Base-by-base conservation (phyloP, 1,140 invertebrate genomes). In the Conopomorpha cramerella region DNA sequence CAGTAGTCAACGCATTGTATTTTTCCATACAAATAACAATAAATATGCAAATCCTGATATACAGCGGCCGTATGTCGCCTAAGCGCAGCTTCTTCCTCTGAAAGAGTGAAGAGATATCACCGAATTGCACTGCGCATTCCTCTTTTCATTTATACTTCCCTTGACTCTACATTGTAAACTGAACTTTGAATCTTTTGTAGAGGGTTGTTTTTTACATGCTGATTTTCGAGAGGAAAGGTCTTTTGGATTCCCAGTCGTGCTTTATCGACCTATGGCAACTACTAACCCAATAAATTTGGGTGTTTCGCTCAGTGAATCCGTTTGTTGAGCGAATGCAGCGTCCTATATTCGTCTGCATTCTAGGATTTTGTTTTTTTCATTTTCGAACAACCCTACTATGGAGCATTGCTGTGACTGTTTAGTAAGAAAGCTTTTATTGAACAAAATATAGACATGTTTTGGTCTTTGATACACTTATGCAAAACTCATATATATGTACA, bases 201-300 rank as follows among this genome's bases (percentile, higher is more conserved):
- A n/a, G n/a, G n/a, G n/a, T n/a, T n/a, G n/a, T n/a, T n/a, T n/a
- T n/a, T n/a, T n/a, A n/a, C n/a, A n/a, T n/a, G 39, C 40, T 38
- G 32, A 61, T 55, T 51, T 52, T n/a, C n/a, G 41, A 43, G 41
- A 55, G 65, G 55, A 59, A 70, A 61, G 57, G 36, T 63, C 36
- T 72, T 74, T 45, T 58, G 49, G 42, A 15, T 14, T 41, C 42
- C 55, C 45, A 45, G 48, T 47, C 33, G 39, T 64, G 58, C 71
- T 76, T 72, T 76, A 76, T 76, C 71, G 71, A 76, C 71, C 71
- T 72, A 68, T 52, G 56, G 67, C 58, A 62, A 76, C 71, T 76
- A 76, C 67, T 76, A 76, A 76, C 71, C 71, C 55, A 76, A 76
- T 76, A 76, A 76, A 76, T 76, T 76, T 72, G 51, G 66, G 70